Evolutionary conservation across 2,797 vertebrate species (phyloP).

Genomic region (Nannoperca australis): DNA sequence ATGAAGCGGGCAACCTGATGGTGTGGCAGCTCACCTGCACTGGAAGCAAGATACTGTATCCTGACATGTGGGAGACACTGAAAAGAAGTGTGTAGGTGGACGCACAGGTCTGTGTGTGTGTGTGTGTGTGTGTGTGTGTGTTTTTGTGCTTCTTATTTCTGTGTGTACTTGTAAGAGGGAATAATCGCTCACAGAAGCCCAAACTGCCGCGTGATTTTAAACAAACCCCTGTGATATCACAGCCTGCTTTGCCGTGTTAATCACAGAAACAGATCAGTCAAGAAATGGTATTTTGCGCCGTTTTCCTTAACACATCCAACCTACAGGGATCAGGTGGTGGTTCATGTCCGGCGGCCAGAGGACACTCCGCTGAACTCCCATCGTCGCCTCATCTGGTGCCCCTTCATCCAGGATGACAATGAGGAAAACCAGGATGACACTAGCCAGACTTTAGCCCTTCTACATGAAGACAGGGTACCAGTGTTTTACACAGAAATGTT

Average conservation of each 20-base stretch:
- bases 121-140: not conserved
- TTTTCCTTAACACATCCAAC: conserved; percentile 80
- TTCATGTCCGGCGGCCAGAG: conserved; percentile 92
- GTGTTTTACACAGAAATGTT: conserved; percentile 4
- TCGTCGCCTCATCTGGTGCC: conserved; percentile 97
- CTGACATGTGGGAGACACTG: conserved; percentile 43
- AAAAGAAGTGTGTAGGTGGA: not conserved
- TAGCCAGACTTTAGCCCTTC: conserved; percentile 93
- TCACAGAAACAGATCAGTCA: not conserved
- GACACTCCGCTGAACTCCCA: conserved; percentile 90
- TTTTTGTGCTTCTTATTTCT: conserved; percentile 6
- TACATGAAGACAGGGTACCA: conserved; percentile 95
- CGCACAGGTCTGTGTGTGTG: not conserved
- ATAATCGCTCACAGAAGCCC: not conserved
- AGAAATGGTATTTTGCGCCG: not conserved
- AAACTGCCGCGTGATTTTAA: not conserved
- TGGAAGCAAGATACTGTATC: conserved; percentile 96
- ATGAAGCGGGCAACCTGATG: conserved; percentile 96
- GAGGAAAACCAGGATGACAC: conserved; percentile 93
- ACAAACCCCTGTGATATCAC: not conserved
- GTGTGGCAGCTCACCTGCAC: conserved; percentile 95
- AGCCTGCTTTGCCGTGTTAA: not conserved
- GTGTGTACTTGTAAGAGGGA: not conserved
- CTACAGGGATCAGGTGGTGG: conserved; percentile 93
- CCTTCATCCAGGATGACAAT: conserved; percentile 94